Evolutionary conservation across 2,888 invertebrate genomes (phyloP).

Genomic region (Dryocosmus kuriphilus): DNA sequence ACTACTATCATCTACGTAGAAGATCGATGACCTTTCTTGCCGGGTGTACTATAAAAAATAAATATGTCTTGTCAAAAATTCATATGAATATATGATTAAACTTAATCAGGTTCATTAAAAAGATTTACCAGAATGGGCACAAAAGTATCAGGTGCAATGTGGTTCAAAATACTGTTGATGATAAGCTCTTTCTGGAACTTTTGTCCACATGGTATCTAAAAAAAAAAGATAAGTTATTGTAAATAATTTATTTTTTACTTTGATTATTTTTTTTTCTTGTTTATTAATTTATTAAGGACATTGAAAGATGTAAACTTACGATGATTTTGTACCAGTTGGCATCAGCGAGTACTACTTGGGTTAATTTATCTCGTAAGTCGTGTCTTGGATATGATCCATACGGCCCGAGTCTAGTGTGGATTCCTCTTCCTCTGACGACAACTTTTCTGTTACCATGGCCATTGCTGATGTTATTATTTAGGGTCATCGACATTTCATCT

Average conservation of each 20-base stretch:
- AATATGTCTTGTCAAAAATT: neutral
- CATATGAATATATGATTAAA: conserved; percentile 28
- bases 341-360: conserved; percentile 13
- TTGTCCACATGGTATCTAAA: conserved; percentile 83
- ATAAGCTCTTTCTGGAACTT: conserved; percentile 87
- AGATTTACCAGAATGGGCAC: conserved; percentile 81
- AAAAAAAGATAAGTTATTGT: conserved; percentile 33
- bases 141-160: conserved; percentile 83
- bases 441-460: conserved; percentile 52
- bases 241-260: neutral
- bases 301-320: conserved; percentile 71
- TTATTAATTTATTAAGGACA: neutral
- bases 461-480: conserved; percentile 58
- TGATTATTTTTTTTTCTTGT: neutral
- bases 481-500: conserved; percentile 68
- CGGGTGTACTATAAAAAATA: conserved; percentile 78
- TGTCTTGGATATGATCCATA: conserved; percentile 48
- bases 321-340: conserved; percentile 86
- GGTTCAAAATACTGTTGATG: conserved; percentile 81
- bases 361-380: conserved; percentile 5
- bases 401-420: conserved; percentile 65
- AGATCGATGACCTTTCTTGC: conserved; percentile 83
- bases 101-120: neutral
- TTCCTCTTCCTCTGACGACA: conserved; percentile 57
- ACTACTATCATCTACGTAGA: conserved; percentile 88